These are phyloP conservation scores for Nasonia vitripennis DNA, from an alignment of 1,140 invertebrate species.

Conservation along the genomic window DNA sequence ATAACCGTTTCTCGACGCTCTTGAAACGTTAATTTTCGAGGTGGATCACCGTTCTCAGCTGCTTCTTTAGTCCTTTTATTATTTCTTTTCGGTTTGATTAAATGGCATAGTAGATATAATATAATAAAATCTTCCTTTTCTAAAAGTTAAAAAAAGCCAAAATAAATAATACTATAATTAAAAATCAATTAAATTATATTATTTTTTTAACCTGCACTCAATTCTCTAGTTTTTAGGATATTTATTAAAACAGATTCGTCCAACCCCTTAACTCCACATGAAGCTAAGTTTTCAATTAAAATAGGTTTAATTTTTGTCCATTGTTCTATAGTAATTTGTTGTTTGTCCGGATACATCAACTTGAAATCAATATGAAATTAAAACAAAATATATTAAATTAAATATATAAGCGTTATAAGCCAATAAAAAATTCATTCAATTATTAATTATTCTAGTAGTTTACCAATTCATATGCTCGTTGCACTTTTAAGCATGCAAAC, in stretches of 20 bases:
- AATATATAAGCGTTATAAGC: background rate
- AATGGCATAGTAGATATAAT: background rate
- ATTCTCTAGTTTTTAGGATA: background rate
- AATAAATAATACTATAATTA: background rate
- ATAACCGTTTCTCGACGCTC: slow-evolving; percentile 41
- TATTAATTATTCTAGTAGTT: background rate
- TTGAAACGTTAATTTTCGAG: background rate
- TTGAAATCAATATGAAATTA: slow-evolving; percentile 19
- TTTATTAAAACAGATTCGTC: background rate
- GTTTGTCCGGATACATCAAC: background rate
- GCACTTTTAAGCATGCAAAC: slow-evolving; percentile 6
- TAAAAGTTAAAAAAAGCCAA: background rate
- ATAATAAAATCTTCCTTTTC: slow-evolving; percentile 21
- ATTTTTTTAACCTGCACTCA: background rate
- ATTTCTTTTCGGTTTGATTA: background rate
- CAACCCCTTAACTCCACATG: background rate
- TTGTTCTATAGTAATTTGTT: background rate
- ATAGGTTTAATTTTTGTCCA: background rate
- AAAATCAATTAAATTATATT: background rate
- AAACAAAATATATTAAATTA: background rate
- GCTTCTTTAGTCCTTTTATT: background rate
- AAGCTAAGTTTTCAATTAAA: background rate
- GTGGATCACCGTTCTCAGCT: background rate
- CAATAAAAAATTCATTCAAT: background rate
- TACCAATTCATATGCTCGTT: slow-evolving; percentile 21